Conservation (phyloP, 2,888 invertebrate genomes). For the Cephus sareptanus region DNA sequence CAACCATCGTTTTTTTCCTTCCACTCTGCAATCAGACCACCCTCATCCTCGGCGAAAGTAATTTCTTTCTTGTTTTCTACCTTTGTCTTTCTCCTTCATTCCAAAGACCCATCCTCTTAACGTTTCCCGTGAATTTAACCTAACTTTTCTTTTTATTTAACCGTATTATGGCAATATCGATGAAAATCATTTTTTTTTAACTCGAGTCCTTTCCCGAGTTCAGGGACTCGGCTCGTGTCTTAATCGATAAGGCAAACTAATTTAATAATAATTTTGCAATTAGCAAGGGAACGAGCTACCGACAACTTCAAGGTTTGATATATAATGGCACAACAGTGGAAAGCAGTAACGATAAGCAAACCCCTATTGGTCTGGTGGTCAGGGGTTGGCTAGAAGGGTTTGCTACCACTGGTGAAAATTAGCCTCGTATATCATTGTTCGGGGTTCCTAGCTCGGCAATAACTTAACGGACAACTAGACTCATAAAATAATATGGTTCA, state of each 20-base stretch:
- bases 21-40: not conserved
- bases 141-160: not conserved
- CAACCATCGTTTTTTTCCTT: not conserved
- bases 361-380: not conserved
- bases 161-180: not conserved
- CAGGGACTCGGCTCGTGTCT: not conserved
- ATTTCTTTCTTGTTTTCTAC: constrained; percentile 1
- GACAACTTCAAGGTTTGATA: not conserved
- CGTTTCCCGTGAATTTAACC: not conserved
- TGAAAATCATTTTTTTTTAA: not conserved
- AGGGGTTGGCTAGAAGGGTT: not conserved
- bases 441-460: constrained; percentile 48
- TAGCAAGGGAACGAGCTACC: not conserved
- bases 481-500: constrained; percentile 44
- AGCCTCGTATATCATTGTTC: constrained; percentile 51
- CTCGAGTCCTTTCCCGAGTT: not conserved
- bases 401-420: constrained; percentile 42
- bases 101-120: not conserved
- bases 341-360: not conserved
- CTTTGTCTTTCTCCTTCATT: not conserved
- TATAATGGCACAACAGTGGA: not conserved
- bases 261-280: not conserved
- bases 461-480: constrained; percentile 49
- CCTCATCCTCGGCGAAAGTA: not conserved
- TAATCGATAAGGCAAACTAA: not conserved